Evolutionary conservation across 2,113 vertebrate genomes (phyloP).

Genomic region (Sprattus sprattus): DNA sequence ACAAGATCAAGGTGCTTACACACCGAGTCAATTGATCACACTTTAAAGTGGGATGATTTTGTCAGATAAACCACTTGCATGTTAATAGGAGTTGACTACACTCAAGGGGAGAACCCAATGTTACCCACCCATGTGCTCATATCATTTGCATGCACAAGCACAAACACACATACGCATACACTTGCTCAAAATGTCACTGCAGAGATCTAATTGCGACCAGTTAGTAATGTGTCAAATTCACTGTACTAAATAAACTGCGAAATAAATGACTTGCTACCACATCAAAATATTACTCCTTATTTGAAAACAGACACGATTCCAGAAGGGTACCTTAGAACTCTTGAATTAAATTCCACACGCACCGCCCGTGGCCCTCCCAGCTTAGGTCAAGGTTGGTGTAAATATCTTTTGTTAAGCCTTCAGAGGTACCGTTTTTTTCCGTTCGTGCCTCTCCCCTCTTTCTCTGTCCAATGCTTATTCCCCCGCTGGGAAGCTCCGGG

Average conservation of each 20-base stretch:
- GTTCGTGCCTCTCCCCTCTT: not conserved
- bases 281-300: not conserved
- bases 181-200: constrained; percentile 22
- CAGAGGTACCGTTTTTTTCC: not conserved
- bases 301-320: not conserved
- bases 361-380: not conserved
- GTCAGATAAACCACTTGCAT: constrained; percentile 20
- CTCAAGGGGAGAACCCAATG: not conserved
- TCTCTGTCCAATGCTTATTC: constrained; percentile 25
- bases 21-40: constrained; percentile 46
- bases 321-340: too few relatives aligned
- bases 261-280: not conserved
- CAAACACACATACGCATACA: not conserved
- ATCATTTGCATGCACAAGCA: not conserved
- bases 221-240: not conserved
- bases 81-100: constrained; percentile 45
- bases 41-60: constrained; percentile 44
- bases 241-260: not conserved
- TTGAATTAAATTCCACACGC: not conserved
- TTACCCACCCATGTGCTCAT: not conserved
- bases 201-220: not conserved
- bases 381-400: not conserved
- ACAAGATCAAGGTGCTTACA: constrained; percentile 47
- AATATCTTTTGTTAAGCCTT: not conserved
- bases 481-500: constrained; percentile 49